Conservation (phyloP, 2,888 invertebrate species). For the Plagiodera versicolora region DNA sequence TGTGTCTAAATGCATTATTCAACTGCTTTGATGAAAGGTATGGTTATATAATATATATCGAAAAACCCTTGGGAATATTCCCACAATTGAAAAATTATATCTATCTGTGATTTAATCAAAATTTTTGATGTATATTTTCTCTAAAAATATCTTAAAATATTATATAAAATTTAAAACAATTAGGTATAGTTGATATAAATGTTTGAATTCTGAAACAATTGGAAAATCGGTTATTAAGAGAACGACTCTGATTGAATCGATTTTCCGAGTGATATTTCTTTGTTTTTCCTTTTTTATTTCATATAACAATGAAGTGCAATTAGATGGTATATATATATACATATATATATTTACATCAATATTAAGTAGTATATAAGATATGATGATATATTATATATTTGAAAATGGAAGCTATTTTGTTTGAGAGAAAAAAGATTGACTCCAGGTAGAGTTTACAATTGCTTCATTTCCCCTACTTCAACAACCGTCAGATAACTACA, state of each 20-base stretch:
- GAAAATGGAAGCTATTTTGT: conserved; percentile 61
- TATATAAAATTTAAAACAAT: conserved; percentile 55
- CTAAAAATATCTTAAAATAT: conserved; percentile 60
- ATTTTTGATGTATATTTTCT: conserved; percentile 64
- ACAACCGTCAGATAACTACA: conserved; percentile 56
- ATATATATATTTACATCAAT: conserved; percentile 62
- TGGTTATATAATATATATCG: conserved; percentile 43
- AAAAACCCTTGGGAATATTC: conserved; percentile 47
- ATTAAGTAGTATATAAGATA: conserved; percentile 58
- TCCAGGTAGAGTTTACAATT: conserved; percentile 56
- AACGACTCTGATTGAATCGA: conserved; percentile 32
- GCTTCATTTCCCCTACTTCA: conserved; percentile 53
- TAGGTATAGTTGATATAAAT: conserved; percentile 52
- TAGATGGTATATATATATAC: conserved; percentile 62
- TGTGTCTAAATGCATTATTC: conserved; percentile 39
- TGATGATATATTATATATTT: conserved; percentile 59
- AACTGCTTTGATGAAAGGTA: conserved; percentile 55
- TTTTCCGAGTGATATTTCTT: conserved; percentile 43
- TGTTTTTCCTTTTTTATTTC: conserved; percentile 48
- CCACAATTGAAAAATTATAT: conserved; percentile 57
- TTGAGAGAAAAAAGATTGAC: conserved; percentile 70
- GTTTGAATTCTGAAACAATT: conserved; percentile 29
- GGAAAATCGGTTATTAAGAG: conserved; percentile 37
- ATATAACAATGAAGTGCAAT: conserved; percentile 64
- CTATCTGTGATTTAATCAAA: conserved; percentile 64